Conservation (phyloP, 2,888 invertebrate genomes). For the Calephelis perditalis region DNA sequence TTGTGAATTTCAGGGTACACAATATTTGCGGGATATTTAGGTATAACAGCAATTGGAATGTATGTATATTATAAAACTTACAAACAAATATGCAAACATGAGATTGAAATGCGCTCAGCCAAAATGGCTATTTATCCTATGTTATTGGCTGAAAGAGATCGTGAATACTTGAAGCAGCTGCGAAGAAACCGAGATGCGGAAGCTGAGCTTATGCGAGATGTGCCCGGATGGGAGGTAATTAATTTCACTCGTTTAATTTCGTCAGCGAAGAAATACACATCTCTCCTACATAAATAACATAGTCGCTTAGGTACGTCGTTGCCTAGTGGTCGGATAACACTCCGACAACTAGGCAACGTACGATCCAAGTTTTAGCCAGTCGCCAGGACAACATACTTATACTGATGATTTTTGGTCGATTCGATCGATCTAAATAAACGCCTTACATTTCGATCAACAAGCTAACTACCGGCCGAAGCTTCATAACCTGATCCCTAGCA, state of each 20-base stretch:
- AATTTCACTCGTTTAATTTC: background rate
- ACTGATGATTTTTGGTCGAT: no score
- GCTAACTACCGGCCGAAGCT: no score
- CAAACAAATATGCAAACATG: constrained; percentile 70
- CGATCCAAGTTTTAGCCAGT: no score
- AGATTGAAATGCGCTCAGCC: constrained; percentile 87
- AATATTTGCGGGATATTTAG: constrained; percentile 80
- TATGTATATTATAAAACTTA: constrained; percentile 78
- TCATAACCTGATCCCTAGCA: no score
- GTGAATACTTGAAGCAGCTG: constrained; percentile 89
- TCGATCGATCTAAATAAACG: no score
- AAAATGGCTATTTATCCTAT: constrained; percentile 87
- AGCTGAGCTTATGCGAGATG: constrained; percentile 91
- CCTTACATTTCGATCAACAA: no score
- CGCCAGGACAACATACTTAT: no score
- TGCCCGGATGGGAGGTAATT: constrained; percentile 89
- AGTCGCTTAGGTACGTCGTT: no score
- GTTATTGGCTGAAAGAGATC: constrained; percentile 89
- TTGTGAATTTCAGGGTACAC: constrained; percentile 72
- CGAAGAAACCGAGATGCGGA: constrained; percentile 91
- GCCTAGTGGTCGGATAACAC: no score
- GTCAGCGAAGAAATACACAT: no score
- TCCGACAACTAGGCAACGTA: no score
- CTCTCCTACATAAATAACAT: no score
- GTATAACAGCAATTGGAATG: constrained; percentile 74